Conservation (phyloP, 2,797 vertebrate genomes). For the Lagocephalus sceleratus region DNA sequence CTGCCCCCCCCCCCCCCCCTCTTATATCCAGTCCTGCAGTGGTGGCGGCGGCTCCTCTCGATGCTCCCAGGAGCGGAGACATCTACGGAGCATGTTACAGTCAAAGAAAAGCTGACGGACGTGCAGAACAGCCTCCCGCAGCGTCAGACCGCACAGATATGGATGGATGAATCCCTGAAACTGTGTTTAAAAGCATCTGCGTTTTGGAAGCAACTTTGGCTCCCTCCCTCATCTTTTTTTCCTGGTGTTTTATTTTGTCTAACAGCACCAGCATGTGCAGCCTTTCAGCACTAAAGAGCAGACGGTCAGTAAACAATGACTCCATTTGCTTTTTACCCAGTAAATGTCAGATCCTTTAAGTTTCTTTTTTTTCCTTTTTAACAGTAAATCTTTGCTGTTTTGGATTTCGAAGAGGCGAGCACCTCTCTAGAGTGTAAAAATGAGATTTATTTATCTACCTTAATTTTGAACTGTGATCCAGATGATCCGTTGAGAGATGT, state of each 20-base stretch:
- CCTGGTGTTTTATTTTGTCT: too few species aligned
- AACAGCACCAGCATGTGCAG: conserved; percentile 13
- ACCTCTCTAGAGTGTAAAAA: too few species aligned
- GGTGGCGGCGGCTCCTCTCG: conserved; percentile 16
- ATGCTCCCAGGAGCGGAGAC: conserved; percentile 19
- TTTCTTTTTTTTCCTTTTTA: background rate
- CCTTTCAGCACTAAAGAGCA: conserved; percentile 14
- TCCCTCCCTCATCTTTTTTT: too few species aligned
- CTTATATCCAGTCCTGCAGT: conserved; percentile 31
- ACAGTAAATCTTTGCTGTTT: background rate
- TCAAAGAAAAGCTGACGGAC: conserved; percentile 13
- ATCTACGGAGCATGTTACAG: conserved; percentile 22
- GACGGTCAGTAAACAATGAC: conserved; percentile 5
- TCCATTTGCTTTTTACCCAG: background rate
- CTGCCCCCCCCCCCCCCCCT: background rate
- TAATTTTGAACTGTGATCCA: too few species aligned
- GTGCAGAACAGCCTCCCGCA: conserved; percentile 3
- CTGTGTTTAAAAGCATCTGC: background rate
- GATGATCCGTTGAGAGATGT: background rate
- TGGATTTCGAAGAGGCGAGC: too few species aligned
- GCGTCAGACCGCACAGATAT: background rate
- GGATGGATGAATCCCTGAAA: background rate
- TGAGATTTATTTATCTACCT: too few species aligned
- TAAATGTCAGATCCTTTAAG: background rate
- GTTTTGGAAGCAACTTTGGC: conserved; percentile 41